These are phyloP conservation scores for Eumerus sabulonum DNA, from an alignment of 2,888 invertebrate species.

Conservation along the genomic window DNA sequence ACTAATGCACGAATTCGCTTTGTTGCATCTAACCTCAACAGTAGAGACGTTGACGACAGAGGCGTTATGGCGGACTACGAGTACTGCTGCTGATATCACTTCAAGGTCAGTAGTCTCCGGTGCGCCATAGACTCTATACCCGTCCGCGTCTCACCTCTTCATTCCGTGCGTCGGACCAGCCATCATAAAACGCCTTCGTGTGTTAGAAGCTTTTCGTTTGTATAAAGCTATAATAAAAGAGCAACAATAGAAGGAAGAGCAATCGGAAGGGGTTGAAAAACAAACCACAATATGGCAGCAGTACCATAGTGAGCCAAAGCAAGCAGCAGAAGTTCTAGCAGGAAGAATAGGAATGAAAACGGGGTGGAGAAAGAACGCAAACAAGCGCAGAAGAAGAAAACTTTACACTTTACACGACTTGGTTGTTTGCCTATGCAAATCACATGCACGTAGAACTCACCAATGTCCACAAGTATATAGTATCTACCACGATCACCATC, in stretches of 20 bases:
- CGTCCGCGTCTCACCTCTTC: neutral
- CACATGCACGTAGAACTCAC: conserved; percentile 13
- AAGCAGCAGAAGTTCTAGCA: too few species aligned
- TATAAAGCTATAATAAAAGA: conserved; percentile 11
- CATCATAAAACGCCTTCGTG: too few species aligned
- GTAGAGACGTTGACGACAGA: conserved; percentile 22
- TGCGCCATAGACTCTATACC: neutral
- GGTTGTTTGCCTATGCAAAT: conserved; percentile 63
- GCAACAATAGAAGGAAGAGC: conserved; percentile 9
- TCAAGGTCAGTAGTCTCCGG: conserved; percentile 54
- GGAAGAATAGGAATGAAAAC: neutral
- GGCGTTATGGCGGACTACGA: neutral
- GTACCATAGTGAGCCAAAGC: too few species aligned
- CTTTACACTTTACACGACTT: conserved; percentile 40
- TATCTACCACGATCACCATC: conserved; percentile 63
- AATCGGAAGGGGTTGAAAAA: neutral
- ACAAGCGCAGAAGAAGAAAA: conserved; percentile 49
- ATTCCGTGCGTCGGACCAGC: too few species aligned
- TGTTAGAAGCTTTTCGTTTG: neutral
- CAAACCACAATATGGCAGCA: too few species aligned
- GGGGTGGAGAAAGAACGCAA: conserved; percentile 23
- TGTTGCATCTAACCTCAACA: conserved; percentile 63
- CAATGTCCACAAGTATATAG: conserved; percentile 46
- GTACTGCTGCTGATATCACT: conserved; percentile 53
- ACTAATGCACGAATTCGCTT: conserved; percentile 57